phyloP scores from a whole-genome alignment of 2,113 vertebrate species.

The Python bivittatus region DNA sequence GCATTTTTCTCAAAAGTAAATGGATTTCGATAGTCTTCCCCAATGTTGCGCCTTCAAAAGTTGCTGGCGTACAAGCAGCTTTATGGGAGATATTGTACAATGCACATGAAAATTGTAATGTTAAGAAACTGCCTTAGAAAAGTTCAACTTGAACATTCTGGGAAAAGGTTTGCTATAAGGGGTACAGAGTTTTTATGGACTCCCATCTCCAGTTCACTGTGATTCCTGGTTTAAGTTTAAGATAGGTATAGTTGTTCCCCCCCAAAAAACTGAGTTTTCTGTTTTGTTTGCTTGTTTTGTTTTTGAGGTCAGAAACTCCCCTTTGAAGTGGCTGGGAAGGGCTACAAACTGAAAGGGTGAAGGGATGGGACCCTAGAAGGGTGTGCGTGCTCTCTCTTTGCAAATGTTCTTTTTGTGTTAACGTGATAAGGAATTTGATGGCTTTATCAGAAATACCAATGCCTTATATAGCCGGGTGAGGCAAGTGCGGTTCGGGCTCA shows the following conservation, averaged over 20 bases:
- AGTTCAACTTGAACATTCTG: too few relatives aligned
- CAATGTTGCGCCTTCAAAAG: too few relatives aligned
- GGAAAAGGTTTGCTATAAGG: too few relatives aligned
- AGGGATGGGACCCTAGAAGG: conserved; percentile 51
- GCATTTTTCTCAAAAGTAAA: too few relatives aligned
- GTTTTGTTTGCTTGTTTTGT: not conserved
- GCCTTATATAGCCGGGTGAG: conserved; percentile 99
- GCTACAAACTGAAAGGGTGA: not conserved
- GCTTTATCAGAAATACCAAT: conserved; percentile 99
- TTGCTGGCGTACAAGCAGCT: too few relatives aligned
- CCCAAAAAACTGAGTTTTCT: accelerated
- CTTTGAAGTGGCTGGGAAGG: not conserved
- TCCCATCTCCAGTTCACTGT: not conserved
- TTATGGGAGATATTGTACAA: too few relatives aligned
- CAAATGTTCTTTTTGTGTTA: conserved; percentile 90
- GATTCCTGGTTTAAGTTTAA: not conserved
- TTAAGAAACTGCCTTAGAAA: too few relatives aligned
- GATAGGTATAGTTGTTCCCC: accelerated
- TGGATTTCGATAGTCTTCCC: too few relatives aligned
- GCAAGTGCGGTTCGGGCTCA: conserved; percentile 85
- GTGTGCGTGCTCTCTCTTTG: conserved; percentile 82
- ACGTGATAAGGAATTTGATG: conserved; percentile 98
- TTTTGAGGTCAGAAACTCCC: not conserved
- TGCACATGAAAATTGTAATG: too few relatives aligned
- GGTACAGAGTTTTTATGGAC: too few relatives aligned